Base-by-base conservation (phyloP, 2,113 vertebrate genomes). In the Spilogale gracilis region DNA sequence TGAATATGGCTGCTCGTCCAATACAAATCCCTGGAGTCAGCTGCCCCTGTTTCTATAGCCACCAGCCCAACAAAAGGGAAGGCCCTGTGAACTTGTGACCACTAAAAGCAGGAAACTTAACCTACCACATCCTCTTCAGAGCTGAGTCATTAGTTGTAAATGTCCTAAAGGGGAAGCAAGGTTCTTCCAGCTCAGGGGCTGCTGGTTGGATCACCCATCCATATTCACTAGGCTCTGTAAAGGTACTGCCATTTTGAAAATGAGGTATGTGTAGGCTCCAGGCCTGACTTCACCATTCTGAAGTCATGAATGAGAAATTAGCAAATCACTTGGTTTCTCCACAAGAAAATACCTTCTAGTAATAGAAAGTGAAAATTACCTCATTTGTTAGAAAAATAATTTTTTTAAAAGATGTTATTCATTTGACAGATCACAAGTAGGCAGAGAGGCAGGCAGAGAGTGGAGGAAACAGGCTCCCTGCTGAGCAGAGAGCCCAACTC, bases 111-210 rank as follows among this genome's bases (percentile, higher is more conserved):
- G 91, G 81, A 96, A 97, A 85, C 81, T 92, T 94, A 32, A 87
- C 50, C 2, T 3, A 89, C 95, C 94, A 96, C 95, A 95, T 97
- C 96, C 97, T 95, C 89, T 94, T 91, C 54, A 79, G 86, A 86
- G 79, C 93, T 97, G 90, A 96, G 89, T 95, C 91, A 91, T 79
- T 60, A 90, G 78, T 83, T 69, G 71, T 58, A 13, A 54, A 65
- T 82, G n/a, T 82, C 52, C 91, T 79, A 73, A 94, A 91, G 85
- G 79, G 89, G 91, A 97, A 94, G 88, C 38, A 30, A 52, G 18
- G 9, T 45, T 45, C 85, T 91, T 86, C 89, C 1, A 76, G 38
- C 21, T n/a, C 3, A 74, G 65, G 25, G 79, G 5, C 71, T 80
- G 43, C 76, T 73, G 38, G 63, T 65, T 32, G 73, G 86, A 84